Conservation (phyloP, 2,113 vertebrate species). For the Ammospiza nelsoni region DNA sequence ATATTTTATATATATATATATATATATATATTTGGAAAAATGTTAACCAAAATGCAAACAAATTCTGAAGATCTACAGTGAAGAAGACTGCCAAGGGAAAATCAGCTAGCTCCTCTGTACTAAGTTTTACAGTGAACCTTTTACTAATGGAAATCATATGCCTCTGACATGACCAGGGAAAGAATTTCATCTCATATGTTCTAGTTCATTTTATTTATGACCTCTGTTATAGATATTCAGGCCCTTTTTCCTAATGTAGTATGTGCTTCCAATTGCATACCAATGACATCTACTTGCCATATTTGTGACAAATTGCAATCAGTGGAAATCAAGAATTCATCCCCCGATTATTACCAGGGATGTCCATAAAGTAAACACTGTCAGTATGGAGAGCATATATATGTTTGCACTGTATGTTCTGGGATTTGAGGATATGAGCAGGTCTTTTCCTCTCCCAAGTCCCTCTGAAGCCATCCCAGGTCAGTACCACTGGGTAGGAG, state of each 20-base stretch:
- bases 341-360: not conserved
- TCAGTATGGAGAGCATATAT: not conserved
- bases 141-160: slow-evolving; percentile 36
- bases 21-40: not conserved
- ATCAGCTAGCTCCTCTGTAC: not conserved
- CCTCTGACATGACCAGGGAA: not conserved
- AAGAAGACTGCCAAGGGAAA: not conserved
- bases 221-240: not conserved
- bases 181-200: slow-evolving; percentile 7
- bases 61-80: not conserved
- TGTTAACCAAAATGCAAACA: not conserved
- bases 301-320: slow-evolving; percentile 10
- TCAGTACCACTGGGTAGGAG: not conserved
- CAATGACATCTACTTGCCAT: not conserved
- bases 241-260: not conserved
- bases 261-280: not conserved
- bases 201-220: slow-evolving; percentile 32
- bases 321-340: not conserved
- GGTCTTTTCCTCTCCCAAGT: not conserved
- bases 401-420: not conserved
- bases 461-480: not conserved
- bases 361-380: not conserved
- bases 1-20: not conserved
- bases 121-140: slow-evolving; percentile 30
- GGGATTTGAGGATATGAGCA: not conserved